A percentile compares a stretch with the other conserved stretches of the same genome.
phyloP scores from a whole-genome alignment of 2,888 invertebrate species.

The Parapristionchus giblindavisi region DNA sequence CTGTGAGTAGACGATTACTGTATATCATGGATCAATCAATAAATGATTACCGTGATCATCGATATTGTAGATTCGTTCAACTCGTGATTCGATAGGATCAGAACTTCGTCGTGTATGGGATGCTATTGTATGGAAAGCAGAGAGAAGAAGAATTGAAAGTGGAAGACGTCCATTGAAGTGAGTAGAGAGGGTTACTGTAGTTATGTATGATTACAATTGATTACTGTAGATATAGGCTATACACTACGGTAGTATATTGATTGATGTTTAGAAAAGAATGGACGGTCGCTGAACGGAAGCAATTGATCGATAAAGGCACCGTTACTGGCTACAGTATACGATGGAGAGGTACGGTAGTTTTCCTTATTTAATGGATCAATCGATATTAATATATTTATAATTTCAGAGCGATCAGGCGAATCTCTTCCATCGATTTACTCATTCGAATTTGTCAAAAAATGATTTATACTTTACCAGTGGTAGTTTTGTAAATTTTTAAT shows the following conservation, averaged over 20 bases:
- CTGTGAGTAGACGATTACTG: constrained; percentile 28
- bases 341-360: constrained; percentile 24
- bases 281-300: constrained; percentile 19
- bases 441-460: background rate
- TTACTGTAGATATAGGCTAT: constrained; percentile 3
- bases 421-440: constrained; percentile 19
- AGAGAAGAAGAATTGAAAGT: constrained; percentile 26
- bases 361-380: too few species aligned
- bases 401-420: background rate
- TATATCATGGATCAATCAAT: background rate
- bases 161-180: constrained; percentile 13
- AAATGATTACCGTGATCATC: background rate
- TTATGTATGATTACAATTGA: background rate
- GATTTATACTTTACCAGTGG: background rate
- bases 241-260: too few species aligned
- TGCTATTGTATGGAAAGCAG: constrained; percentile 30
- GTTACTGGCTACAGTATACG: constrained; percentile 24
- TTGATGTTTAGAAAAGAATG: constrained; percentile 4
- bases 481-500: too few species aligned
- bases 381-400: too few species aligned
- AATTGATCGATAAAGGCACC: constrained; percentile 29
- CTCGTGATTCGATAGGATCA: constrained; percentile 9
- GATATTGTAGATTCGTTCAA: background rate
- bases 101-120: constrained; percentile 22
- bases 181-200: constrained; percentile 14